phyloP scores from a whole-genome alignment of 2,113 vertebrate species.

The Philantomba maxwellii region DNA sequence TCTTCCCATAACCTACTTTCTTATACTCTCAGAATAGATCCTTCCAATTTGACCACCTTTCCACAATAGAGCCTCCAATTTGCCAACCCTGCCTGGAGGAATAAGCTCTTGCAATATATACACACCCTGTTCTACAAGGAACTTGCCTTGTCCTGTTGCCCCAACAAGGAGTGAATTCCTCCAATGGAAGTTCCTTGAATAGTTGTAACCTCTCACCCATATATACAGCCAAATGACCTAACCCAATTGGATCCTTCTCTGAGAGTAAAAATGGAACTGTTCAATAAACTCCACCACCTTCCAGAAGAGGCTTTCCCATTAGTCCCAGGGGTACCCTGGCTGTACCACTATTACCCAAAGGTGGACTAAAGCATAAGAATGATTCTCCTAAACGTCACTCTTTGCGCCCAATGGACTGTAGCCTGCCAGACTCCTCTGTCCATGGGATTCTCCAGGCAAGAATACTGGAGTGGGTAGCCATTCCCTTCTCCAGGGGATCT shows the following conservation, averaged over 20 bases:
- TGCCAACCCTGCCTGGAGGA: neutral
- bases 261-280: neutral
- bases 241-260: neutral
- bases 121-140: neutral
- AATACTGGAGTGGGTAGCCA: neutral
- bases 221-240: neutral
- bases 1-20: neutral
- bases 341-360: neutral
- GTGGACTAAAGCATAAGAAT: neutral
- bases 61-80: neutral
- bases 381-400: no score
- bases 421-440: neutral
- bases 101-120: neutral
- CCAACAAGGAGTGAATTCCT: neutral
- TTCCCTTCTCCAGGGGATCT: neutral
- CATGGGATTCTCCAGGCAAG: neutral
- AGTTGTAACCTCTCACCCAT: neutral
- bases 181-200: neutral
- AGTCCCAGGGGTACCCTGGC: neutral
- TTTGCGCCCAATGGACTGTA: rapidly evolving
- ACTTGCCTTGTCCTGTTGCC: neutral
- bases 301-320: neutral
- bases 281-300: neutral
- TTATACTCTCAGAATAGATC: neutral
- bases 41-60: neutral